Percentiles rank a stretch among this genome's conserved stretches.
Conservation (phyloP, 2,797 vertebrate genomes). For the Austrolebias charrua region DNA sequence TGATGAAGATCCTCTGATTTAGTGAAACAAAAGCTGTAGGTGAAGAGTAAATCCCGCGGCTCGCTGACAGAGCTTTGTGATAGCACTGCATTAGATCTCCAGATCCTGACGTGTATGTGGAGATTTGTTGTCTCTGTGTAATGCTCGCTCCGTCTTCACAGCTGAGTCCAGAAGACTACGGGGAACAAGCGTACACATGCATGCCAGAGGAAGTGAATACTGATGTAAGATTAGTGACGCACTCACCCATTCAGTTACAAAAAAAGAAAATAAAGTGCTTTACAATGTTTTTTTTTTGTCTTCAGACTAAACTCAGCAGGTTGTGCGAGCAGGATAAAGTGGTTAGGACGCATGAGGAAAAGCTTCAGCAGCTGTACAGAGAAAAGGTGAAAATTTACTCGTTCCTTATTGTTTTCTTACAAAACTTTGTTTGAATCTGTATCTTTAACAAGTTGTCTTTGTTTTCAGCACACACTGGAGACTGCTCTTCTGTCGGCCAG, state of each 20-base stretch:
- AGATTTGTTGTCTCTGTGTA: constrained; percentile 34
- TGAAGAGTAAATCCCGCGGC: constrained; percentile 35
- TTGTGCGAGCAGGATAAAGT: constrained; percentile 96
- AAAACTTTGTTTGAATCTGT: constrained; percentile 11
- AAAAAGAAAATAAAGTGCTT: neutral
- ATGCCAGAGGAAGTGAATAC: constrained; percentile 88
- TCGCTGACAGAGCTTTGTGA: constrained; percentile 37
- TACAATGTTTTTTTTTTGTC: constrained; percentile 21
- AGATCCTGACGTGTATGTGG: constrained; percentile 51
- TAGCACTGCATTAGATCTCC: constrained; percentile 70
- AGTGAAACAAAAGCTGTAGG: constrained; percentile 42
- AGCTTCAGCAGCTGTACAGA: constrained; percentile 95
- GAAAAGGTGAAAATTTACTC: constrained; percentile 87
- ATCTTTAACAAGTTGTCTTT: constrained; percentile 7
- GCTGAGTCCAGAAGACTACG: constrained; percentile 91
- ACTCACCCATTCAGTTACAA: neutral
- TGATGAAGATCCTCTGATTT: constrained; percentile 37
- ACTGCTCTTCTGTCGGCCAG: constrained; percentile 95
- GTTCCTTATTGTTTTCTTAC: constrained; percentile 12
- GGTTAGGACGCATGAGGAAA: constrained; percentile 90
- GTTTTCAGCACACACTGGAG: constrained; percentile 93
- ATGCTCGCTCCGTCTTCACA: constrained; percentile 75
- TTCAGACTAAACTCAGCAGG: constrained; percentile 90
- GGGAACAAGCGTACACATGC: constrained; percentile 84
- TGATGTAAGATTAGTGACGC: constrained; percentile 85